Percentiles rank a stretch among this genome's conserved stretches.
Conservation (phyloP, 2,113 vertebrate genomes). For the Antechinus stuartii region DNA sequence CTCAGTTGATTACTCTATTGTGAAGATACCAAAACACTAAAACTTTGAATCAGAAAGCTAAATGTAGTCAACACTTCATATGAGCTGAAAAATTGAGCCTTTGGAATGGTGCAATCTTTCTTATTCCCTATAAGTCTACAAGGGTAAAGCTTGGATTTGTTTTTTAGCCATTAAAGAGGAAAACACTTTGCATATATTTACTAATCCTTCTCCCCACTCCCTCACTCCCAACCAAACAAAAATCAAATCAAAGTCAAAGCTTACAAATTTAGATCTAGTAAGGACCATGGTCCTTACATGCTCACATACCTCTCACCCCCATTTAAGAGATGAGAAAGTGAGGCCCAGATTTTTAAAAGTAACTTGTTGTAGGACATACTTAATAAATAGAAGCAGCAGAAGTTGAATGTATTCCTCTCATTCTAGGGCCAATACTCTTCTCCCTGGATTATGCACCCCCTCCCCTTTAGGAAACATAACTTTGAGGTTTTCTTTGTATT, state of each 20-base stretch:
- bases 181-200: neutral
- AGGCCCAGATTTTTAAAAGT: neutral
- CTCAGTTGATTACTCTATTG: neutral
- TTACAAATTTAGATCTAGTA: neutral
- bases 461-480: neutral
- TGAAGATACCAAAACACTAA: conserved; percentile 17
- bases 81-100: neutral
- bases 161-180: neutral
- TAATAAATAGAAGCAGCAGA: neutral
- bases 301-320: neutral
- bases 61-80: neutral
- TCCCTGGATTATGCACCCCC: neutral
- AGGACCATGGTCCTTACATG: neutral
- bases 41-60: neutral
- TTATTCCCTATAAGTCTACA: neutral
- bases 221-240: neutral
- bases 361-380: neutral
- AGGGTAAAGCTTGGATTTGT: neutral
- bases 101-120: neutral
- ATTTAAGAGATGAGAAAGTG: neutral
- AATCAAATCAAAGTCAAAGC: neutral
- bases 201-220: too few species aligned
- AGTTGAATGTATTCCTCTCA: neutral
- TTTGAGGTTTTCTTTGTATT: neutral
- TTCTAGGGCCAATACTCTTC: neutral